A percentile compares a stretch with the other conserved stretches of the same genome.
These are phyloP conservation scores for Rambutsinella grinnellia DNA, from an alignment of 2,888 invertebrate species.

Conservation along the genomic window DNA sequence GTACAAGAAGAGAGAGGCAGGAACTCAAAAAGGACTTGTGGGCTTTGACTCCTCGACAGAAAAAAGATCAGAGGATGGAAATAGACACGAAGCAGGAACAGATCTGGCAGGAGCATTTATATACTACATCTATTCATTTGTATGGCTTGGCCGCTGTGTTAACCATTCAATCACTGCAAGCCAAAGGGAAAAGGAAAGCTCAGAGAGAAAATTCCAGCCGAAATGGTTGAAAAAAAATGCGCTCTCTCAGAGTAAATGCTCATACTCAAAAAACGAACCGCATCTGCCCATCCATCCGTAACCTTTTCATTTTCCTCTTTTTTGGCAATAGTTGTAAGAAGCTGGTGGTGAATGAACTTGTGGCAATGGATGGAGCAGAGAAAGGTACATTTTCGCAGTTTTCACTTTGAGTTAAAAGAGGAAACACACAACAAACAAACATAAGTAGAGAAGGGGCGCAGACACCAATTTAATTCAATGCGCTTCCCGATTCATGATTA, in stretches of 20 bases:
- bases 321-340: constrained; percentile 30
- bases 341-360: no score
- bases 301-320: constrained; percentile 34
- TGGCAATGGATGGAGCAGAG: no score
- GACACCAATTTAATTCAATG: constrained; percentile 34
- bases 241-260: constrained; percentile 18
- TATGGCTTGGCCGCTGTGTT: no score
- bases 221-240: no score
- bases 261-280: constrained; percentile 13
- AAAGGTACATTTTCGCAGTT: no score
- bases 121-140: not conserved
- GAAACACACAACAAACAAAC: constrained; percentile 34
- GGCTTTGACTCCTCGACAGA: constrained; percentile 13
- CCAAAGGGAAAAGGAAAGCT: constrained; percentile 12
- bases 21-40: constrained; percentile 15
- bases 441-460: not conserved
- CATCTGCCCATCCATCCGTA: constrained; percentile 39
- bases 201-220: no score
- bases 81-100: not conserved
- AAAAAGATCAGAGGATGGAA: no score
- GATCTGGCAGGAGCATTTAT: not conserved
- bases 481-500: no score
- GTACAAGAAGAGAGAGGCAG: no score
- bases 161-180: constrained; percentile 29
- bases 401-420: constrained; percentile 29